These are phyloP conservation scores for Crypturellus undulatus DNA, from an alignment of 2,113 vertebrate species.

Conservation along the genomic window DNA sequence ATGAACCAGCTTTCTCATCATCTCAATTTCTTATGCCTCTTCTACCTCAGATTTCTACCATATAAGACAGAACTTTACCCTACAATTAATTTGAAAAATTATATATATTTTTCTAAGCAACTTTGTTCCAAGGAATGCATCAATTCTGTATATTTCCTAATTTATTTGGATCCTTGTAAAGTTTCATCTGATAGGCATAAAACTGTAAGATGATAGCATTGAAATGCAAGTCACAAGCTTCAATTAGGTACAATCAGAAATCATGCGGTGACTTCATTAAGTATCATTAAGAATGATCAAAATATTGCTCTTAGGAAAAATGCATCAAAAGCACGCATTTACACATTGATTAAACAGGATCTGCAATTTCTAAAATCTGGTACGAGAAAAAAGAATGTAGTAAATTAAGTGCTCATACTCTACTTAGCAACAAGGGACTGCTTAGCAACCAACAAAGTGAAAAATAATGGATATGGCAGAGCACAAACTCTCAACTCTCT, in stretches of 20 bases:
- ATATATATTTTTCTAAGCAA: constrained; percentile 30
- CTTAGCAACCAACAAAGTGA: constrained; percentile 84
- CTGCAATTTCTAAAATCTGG: constrained; percentile 85
- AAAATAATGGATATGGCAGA: constrained; percentile 76
- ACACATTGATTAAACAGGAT: constrained; percentile 88
- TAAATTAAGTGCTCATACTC: constrained; percentile 84
- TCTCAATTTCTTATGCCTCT: neutral
- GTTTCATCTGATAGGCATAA: constrained; percentile 79
- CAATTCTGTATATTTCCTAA: constrained; percentile 69
- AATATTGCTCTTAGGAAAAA: constrained; percentile 90
- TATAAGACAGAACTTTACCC: neutral
- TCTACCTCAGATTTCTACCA: neutral
- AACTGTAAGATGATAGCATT: constrained; percentile 82
- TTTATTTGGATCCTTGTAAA: constrained; percentile 72
- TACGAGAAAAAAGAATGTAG: constrained; percentile 82
- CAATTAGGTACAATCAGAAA: constrained; percentile 90
- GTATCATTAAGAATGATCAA: constrained; percentile 90
- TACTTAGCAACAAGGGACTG: constrained; percentile 86
- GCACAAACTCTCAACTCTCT: constrained; percentile 64
- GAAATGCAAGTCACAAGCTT: constrained; percentile 87
- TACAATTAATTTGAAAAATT: constrained; percentile 57
- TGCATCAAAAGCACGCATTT: constrained; percentile 88
- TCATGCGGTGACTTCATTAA: constrained; percentile 88
- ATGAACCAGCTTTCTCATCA: neutral
- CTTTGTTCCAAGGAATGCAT: constrained; percentile 54